Evolutionary conservation across 2,888 invertebrate genomes (phyloP), one percentile per base, ranked within the genome.

Genomic region (Miltochrista miniata): DNA sequence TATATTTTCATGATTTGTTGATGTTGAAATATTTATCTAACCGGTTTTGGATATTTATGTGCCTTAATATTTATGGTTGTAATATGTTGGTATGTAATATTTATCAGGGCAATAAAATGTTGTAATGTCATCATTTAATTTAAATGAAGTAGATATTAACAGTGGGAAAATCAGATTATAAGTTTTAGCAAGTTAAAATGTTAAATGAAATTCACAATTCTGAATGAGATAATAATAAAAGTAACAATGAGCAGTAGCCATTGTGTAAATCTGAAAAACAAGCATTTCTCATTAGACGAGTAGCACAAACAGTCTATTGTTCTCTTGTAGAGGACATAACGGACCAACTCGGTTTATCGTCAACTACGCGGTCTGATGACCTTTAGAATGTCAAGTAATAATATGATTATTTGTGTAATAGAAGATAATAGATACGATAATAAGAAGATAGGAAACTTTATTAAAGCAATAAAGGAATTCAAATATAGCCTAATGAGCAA

Each of bases 251-350:
- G 80, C 74, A 80, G 74, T 78, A 75, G 72, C 84, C 75, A 89
- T 89, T 90, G 89, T 87, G 77, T 77, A 63, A 75, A 74, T 75
- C 73, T 83, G 78, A 85, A 90, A 68, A 89, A 87, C 89, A 89
- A 90, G 89, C 87, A 90, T 87, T 90, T 89, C 86, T 87, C 89
- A 89, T 88, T 88, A 90, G 82, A 74, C 80, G 85, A 85, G 85
- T 83, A 83, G 81, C 83, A 81, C 78, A 83, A 85, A 86, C 79
- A 79, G 68, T 65, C 78, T 78, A 90, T 90, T 90, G 90, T 90
- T 88, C 2, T 24, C 83, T 84, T 74, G 50, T 73, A 69, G 83
- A 83, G 83, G 85, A 85, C 81, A 89, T 90, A 90, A 90, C 87
- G 90, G 89, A 79, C 81, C 81, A 83, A 82, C 85, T 85, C 84